Percentiles rank a stretch among this genome's conserved stretches.
phyloP scores from a whole-genome alignment of 1,140 invertebrate genomes.

The Drosophila kurseongensis region DNA sequence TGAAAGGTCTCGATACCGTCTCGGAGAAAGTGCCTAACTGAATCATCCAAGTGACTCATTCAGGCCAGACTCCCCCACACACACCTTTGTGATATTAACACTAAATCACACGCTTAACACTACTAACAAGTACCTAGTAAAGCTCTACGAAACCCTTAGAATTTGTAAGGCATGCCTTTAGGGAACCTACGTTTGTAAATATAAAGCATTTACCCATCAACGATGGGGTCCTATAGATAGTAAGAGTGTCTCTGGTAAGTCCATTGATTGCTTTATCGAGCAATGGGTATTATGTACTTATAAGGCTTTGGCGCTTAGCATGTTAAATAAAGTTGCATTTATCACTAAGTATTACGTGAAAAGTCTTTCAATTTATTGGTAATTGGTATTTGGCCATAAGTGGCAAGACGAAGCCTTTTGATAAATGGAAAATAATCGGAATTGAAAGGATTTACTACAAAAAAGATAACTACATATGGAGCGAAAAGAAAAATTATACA shows the following conservation, averaged over 20 bases:
- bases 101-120: slow-evolving; percentile 64
- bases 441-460: neutral
- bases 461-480: neutral
- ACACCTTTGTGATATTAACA: slow-evolving; percentile 74
- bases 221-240: slow-evolving; percentile 43
- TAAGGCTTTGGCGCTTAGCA: slow-evolving; percentile 57
- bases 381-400: slow-evolving; percentile 36
- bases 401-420: neutral
- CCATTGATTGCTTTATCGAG: slow-evolving; percentile 39
- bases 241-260: slow-evolving; percentile 42
- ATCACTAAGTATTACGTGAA: slow-evolving; percentile 28
- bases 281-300: slow-evolving; percentile 41
- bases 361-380: slow-evolving; percentile 48
- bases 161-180: slow-evolving; percentile 48
- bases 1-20: slow-evolving; percentile 71
- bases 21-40: slow-evolving; percentile 75
- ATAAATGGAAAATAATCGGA: neutral
- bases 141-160: slow-evolving; percentile 40
- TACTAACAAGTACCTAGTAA: slow-evolving; percentile 61
- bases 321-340: slow-evolving; percentile 65
- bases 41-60: slow-evolving; percentile 37
- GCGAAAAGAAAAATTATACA: neutral
- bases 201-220: slow-evolving; percentile 43
- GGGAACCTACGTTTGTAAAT: slow-evolving; percentile 47
- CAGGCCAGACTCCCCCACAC: slow-evolving; percentile 36